Percentiles rank a stretch among this genome's conserved stretches.
Evolutionary conservation across 2,797 vertebrate species (phyloP).

Genomic region (Bradypus variegatus): DNA sequence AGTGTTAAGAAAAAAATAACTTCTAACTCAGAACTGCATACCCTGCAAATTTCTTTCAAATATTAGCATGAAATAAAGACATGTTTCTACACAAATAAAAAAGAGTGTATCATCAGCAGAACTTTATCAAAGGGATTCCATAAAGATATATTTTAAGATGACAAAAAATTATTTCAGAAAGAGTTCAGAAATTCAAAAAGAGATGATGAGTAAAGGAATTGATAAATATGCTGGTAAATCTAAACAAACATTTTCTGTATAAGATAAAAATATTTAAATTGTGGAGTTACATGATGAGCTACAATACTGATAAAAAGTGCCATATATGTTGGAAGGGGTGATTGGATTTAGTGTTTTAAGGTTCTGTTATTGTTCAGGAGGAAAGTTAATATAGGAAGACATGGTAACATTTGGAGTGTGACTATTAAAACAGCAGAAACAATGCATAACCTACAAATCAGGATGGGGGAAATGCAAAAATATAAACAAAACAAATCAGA

Average conservation of each 20-base stretch:
- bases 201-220: not conserved
- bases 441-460: not conserved
- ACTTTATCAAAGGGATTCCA: not conserved
- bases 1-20: not conserved
- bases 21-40: not conserved
- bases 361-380: no score
- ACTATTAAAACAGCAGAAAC: not conserved
- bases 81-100: not conserved
- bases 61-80: not conserved
- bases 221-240: not conserved
- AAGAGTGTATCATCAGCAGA: not conserved
- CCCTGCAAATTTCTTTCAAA: not conserved
- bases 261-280: not conserved
- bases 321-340: fast-evolving
- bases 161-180: not conserved
- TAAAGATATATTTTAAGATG: not conserved
- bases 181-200: not conserved
- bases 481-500: not conserved
- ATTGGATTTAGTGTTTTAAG: not conserved
- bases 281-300: not conserved
- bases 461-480: not conserved
- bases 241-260: not conserved
- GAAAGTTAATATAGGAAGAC: not conserved
- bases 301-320: not conserved
- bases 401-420: not conserved